phyloP scores from a whole-genome alignment of 2,113 vertebrate species.

The Callithrix jacchus region DNA sequence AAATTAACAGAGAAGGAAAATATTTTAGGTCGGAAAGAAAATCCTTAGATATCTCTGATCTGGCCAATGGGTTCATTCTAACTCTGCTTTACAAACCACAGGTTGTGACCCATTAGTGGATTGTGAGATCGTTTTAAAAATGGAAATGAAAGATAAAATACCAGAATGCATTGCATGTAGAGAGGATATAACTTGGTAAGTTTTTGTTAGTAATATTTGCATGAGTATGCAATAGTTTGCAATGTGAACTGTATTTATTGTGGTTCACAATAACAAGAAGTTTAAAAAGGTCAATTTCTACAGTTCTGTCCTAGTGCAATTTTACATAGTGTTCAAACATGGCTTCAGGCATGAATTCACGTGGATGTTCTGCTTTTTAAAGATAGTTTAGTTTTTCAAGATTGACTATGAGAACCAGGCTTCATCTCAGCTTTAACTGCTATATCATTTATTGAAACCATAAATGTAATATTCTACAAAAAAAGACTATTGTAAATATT shows the following conservation, averaged over 20 bases:
- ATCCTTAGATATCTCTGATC: neutral
- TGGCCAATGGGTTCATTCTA: neutral
- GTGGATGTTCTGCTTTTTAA: neutral
- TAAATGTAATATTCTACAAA: neutral
- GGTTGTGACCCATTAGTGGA: neutral
- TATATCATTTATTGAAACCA: conserved; percentile 21
- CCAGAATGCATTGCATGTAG: neutral
- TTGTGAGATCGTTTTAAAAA: conserved; percentile 16
- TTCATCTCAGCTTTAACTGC: neutral
- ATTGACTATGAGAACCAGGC: neutral
- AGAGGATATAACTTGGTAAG: neutral
- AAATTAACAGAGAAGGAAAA: conserved; percentile 23
- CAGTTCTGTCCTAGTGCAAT: neutral
- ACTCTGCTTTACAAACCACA: neutral
- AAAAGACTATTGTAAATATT: neutral
- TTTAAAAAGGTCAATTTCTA: neutral
- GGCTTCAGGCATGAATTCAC: neutral
- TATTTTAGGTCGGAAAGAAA: conserved; percentile 15
- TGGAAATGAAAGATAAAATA: conserved; percentile 10
- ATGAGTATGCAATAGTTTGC: neutral
- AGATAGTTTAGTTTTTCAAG: neutral
- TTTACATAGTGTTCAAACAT: neutral
- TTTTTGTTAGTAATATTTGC: neutral
- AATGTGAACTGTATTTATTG: neutral
- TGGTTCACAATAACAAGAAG: neutral